Percentiles rank a stretch among this genome's conserved stretches.
phyloP scores from a whole-genome alignment of 2,888 invertebrate genomes.

The Prosopocoilus inquinatus region DNA sequence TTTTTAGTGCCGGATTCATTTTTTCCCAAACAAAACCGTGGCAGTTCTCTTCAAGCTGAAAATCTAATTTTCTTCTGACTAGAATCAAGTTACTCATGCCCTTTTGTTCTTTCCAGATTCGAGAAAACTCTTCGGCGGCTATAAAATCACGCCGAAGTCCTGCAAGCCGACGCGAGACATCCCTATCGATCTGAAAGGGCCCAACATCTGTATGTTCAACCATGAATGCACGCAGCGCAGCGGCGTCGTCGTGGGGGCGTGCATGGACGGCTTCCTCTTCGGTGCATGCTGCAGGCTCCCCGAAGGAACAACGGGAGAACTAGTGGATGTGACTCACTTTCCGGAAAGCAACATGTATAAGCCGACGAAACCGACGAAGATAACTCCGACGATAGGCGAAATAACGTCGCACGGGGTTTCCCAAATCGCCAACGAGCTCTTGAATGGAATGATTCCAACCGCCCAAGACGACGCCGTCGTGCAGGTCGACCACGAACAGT shows the following conservation, averaged over 20 bases:
- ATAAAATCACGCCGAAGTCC: conserved; percentile 78
- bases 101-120: conserved; percentile 47
- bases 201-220: conserved; percentile 90
- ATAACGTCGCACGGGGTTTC: conserved; percentile 59
- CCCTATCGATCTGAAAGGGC: conserved; percentile 61
- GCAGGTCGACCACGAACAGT: conserved; percentile 39
- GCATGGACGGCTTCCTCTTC: conserved; percentile 90
- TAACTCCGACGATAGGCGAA: conserved; percentile 43
- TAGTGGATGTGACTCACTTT: conserved; percentile 30
- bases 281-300: conserved; percentile 86
- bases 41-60: too few relatives aligned
- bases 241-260: conserved; percentile 84
- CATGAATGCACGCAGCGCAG: conserved; percentile 79
- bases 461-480: conserved; percentile 45
- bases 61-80: too few relatives aligned
- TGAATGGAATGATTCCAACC: conserved; percentile 45
- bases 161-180: conserved; percentile 71
- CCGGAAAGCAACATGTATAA: conserved; percentile 29
- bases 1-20: too few relatives aligned
- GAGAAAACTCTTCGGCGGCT: conserved; percentile 79
- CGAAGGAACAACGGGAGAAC: conserved; percentile 49
- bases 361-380: conserved; percentile 23
- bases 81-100: too few relatives aligned
- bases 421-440: conserved; percentile 57
- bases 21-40: too few relatives aligned